Percentiles rank a stretch among this genome's conserved stretches.
Conservation (phyloP, 2,888 invertebrate species). For the Caenorhabditis macrosperma region DNA sequence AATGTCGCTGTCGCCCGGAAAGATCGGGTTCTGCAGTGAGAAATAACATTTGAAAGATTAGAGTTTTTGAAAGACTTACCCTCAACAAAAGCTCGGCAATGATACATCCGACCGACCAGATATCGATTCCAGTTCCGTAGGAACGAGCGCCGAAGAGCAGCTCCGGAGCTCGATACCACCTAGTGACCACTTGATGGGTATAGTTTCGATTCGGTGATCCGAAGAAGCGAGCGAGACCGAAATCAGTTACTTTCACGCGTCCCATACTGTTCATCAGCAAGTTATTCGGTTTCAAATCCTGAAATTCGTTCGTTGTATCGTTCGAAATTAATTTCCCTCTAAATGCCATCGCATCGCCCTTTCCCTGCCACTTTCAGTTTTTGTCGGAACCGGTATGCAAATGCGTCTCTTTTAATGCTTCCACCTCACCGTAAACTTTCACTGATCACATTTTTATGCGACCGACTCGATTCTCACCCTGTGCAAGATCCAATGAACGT, state of each 20-base stretch:
- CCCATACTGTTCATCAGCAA: slow-evolving; percentile 93
- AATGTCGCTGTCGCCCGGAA: slow-evolving; percentile 96
- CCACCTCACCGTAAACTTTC: neutral
- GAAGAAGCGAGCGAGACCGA: slow-evolving; percentile 96
- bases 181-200: slow-evolving; percentile 87
- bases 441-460: no score
- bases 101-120: slow-evolving; percentile 99
- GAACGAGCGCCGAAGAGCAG: slow-evolving; percentile 94
- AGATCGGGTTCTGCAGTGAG: slow-evolving; percentile 87
- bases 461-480: slow-evolving; percentile 84
- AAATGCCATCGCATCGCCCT: no score
- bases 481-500: slow-evolving; percentile 95
- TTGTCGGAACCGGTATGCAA: neutral
- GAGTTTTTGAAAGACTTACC: slow-evolving; percentile 71
- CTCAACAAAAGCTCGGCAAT: slow-evolving; percentile 89
- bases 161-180: slow-evolving; percentile 85
- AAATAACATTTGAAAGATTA: slow-evolving; percentile 13
- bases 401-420: neutral
- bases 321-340: no score
- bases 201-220: slow-evolving; percentile 94
- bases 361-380: no score
- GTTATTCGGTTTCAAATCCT: slow-evolving; percentile 98
- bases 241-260: slow-evolving; percentile 96
- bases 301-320: no score
- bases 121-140: slow-evolving; percentile 97